phyloP scores from a whole-genome alignment of 2,113 vertebrate species.

The Gobio gobio region DNA sequence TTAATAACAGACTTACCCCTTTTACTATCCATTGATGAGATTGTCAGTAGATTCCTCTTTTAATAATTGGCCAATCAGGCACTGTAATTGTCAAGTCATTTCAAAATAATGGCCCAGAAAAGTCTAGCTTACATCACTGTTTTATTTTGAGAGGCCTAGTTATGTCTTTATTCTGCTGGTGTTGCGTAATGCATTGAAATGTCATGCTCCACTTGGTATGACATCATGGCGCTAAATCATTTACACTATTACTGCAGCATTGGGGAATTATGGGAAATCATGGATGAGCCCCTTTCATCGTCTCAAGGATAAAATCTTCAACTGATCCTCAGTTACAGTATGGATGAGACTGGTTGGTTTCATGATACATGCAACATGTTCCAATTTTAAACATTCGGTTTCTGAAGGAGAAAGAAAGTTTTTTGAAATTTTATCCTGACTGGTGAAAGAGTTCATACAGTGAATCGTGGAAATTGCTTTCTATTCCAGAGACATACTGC shows the following conservation, averaged over 20 bases:
- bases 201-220: conserved; percentile 1
- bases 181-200: neutral
- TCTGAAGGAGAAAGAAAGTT: neutral
- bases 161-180: conserved; percentile 1
- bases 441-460: neutral
- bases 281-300: neutral
- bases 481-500: neutral
- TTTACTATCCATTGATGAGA: neutral
- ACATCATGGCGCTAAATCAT: conserved; percentile 27
- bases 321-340: neutral
- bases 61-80: neutral
- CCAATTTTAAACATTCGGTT: neutral
- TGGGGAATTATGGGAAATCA: neutral
- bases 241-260: neutral
- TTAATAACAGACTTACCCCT: too few species aligned
- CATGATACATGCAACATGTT: neutral
- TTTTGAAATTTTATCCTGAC: too few species aligned
- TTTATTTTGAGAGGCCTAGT: conserved; percentile 18
- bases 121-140: neutral
- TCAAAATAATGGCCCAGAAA: neutral
- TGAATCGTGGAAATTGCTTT: neutral
- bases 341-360: neutral
- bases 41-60: neutral
- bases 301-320: neutral
- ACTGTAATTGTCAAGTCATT: neutral